Conservation (phyloP, 2,888 invertebrate genomes). For the Ferdinandea cuprea region DNA sequence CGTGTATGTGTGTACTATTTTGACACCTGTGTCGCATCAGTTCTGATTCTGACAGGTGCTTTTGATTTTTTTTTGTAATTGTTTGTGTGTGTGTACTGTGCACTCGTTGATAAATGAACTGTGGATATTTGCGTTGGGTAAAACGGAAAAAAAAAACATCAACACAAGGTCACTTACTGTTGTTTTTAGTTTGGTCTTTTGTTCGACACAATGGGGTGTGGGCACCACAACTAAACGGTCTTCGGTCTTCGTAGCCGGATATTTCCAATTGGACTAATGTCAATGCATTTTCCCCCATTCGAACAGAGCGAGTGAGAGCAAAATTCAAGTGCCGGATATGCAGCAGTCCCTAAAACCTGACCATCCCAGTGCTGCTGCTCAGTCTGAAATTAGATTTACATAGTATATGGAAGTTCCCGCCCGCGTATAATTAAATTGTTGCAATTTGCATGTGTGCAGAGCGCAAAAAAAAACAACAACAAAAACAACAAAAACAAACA, state of each 20-base stretch:
- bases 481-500: too few species aligned
- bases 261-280: constrained; percentile 73
- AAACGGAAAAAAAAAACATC: constrained; percentile 14
- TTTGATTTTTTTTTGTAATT: background rate
- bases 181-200: constrained; percentile 1
- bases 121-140: constrained; percentile 6
- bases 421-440: constrained; percentile 72
- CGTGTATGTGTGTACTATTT: constrained; percentile 50
- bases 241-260: constrained; percentile 66
- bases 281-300: constrained; percentile 46
- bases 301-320: constrained; percentile 17
- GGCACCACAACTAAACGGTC: constrained; percentile 55
- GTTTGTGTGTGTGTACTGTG: constrained; percentile 24
- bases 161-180: constrained; percentile 54
- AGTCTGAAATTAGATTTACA: constrained; percentile 68
- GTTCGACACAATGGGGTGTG: constrained; percentile 70
- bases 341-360: constrained; percentile 68
- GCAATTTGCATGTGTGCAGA: constrained; percentile 50
- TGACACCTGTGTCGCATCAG: constrained; percentile 64
- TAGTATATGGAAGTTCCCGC: constrained; percentile 71
- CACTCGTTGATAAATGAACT: constrained; percentile 27
- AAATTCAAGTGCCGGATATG: constrained; percentile 69
- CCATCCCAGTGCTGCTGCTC: too few species aligned
- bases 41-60: constrained; percentile 56
- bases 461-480: too few species aligned